Evolutionary conservation across 2,113 vertebrate genomes (phyloP).

Genomic region (Petrocephalus zakoni): DNA sequence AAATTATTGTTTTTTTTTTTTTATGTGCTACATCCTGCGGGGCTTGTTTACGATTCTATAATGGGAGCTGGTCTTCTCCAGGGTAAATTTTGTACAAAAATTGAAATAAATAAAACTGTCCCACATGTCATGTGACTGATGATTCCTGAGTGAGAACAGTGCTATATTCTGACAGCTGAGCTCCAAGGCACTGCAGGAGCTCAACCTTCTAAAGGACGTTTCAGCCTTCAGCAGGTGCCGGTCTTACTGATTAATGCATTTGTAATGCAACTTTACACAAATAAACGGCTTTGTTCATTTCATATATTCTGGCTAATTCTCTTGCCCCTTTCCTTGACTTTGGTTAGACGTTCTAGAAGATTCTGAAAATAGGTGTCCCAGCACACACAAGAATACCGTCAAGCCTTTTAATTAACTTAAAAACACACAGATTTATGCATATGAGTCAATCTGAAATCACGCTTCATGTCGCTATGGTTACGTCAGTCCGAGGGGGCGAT

Average conservation of each 20-base stretch:
- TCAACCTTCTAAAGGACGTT: not conserved
- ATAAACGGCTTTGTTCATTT: not conserved
- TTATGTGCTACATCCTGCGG: conserved; percentile 34
- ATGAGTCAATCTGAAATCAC: not conserved
- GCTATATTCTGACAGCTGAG: not conserved
- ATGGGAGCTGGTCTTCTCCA: conserved; percentile 21
- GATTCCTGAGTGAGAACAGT: not conserved
- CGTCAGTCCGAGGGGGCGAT: conserved; percentile 25
- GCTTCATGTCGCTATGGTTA: not conserved
- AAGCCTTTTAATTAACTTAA: conserved; percentile 9
- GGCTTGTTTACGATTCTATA: conserved; percentile 31
- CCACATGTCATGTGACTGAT: not conserved
- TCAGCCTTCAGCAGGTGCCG: not conserved
- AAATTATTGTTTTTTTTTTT: conserved; percentile 37
- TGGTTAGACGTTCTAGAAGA: not conserved
- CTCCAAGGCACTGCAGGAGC: not conserved
- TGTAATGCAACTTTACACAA: not conserved
- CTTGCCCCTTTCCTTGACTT: not conserved
- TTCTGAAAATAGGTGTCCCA: not conserved
- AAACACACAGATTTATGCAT: not conserved
- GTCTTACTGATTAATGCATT: not conserved
- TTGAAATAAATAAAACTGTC: not conserved
- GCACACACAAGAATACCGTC: not conserved
- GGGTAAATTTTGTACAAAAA: conserved; percentile 18
- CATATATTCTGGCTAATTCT: not conserved